A percentile compares a stretch with the other conserved stretches of the same genome.
phyloP scores from a whole-genome alignment of 1,140 invertebrate genomes.

The Zaprionus gabonicus region DNA sequence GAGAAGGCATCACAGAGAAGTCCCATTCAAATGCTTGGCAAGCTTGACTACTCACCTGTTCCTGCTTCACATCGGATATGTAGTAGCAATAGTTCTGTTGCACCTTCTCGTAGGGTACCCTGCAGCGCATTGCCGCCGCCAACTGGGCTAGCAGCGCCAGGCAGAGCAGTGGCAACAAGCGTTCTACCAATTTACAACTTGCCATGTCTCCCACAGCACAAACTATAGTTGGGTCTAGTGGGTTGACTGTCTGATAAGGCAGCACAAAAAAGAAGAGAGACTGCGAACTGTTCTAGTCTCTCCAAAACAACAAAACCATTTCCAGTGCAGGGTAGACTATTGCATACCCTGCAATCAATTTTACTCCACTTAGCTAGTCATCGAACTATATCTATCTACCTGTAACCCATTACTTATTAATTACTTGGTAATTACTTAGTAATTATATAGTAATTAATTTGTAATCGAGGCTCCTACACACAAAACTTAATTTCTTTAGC shows the following conservation, averaged over 20 bases:
- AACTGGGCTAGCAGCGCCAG: constrained; percentile 2
- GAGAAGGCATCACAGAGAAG: too few species aligned
- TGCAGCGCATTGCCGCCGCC: constrained; percentile 43
- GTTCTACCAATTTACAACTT: background rate
- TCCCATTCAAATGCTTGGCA: too few species aligned
- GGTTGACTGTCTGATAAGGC: background rate
- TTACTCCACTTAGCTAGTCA: too few species aligned
- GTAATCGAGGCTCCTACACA: too few species aligned
- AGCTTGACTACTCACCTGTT: constrained; percentile 53
- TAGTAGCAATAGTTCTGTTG: constrained; percentile 65
- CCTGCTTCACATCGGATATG: constrained; percentile 46
- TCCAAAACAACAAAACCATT: too few species aligned
- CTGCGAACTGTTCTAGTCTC: background rate
- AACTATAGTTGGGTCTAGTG: background rate
- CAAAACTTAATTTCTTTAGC: background rate
- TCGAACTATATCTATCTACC: too few species aligned
- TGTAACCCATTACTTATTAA: too few species aligned
- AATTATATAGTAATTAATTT: too few species aligned
- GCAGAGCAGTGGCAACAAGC: background rate
- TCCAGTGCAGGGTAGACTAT: background rate
- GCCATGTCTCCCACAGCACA: background rate
- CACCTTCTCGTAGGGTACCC: constrained; percentile 64
- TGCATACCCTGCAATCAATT: background rate
- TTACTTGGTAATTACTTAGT: too few species aligned
- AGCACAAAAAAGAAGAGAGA: background rate